Conservation (phyloP, 1,140 invertebrate genomes). For the Himalopsyche phryganea region DNA sequence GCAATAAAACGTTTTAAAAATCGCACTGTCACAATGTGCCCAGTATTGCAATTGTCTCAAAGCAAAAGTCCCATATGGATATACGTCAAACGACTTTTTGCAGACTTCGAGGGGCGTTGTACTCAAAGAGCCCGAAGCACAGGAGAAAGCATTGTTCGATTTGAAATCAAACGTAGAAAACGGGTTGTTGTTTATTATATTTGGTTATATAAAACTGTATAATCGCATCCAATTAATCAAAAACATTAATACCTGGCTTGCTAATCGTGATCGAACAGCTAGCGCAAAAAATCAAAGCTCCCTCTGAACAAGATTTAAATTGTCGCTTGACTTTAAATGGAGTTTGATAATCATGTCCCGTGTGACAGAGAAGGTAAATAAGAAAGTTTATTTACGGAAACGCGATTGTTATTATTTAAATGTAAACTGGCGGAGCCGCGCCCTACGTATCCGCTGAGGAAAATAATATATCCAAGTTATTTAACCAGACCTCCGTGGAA, state of each 20-base stretch:
- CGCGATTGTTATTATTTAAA: background rate
- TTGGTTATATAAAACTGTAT: constrained; percentile 17
- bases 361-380: background rate
- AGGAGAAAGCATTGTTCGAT: constrained; percentile 16
- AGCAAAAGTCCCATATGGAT: background rate
- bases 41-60: background rate
- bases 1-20: background rate
- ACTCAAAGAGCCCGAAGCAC: constrained; percentile 10
- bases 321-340: constrained; percentile 12
- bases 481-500: too few species aligned
- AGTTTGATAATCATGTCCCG: constrained; percentile 17
- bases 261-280: constrained; percentile 11
- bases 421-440: constrained; percentile 8
- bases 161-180: background rate
- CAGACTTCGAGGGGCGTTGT: background rate
- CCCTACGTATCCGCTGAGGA: constrained; percentile 1
- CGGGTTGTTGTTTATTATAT: constrained; percentile 8
- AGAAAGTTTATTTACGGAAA: constrained; percentile 12
- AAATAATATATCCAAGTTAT: too few species aligned
- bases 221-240: constrained; percentile 21
- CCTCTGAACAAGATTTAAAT: background rate
- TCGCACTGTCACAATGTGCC: background rate
- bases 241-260: constrained; percentile 10
- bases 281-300: constrained; percentile 4
- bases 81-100: background rate